A percentile compares a stretch with the other conserved stretches of the same genome.
Evolutionary conservation across 2,797 vertebrate species (phyloP).

Genomic region (Lagodon rhomboides): DNA sequence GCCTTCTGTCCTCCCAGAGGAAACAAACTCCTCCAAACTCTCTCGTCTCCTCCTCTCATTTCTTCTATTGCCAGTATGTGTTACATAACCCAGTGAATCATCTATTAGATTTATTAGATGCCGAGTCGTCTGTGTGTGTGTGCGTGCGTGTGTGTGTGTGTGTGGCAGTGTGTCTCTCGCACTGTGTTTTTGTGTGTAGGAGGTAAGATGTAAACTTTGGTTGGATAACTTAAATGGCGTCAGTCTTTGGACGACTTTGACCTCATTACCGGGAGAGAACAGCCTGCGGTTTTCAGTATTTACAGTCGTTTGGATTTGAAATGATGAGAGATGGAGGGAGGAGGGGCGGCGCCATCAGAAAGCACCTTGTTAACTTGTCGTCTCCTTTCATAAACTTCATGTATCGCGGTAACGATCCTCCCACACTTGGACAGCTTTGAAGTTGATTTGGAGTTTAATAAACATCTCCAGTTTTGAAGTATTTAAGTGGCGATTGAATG

Average conservation of each 20-base stretch:
- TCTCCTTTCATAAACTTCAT: slow-evolving; percentile 14
- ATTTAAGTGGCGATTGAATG: background rate
- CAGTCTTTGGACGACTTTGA: slow-evolving; percentile 41
- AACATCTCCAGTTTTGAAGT: background rate
- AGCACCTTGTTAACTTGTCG: background rate
- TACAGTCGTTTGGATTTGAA: slow-evolving; percentile 1
- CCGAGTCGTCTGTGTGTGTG: slow-evolving; percentile 24
- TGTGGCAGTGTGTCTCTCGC: slow-evolving; percentile 11
- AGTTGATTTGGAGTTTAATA: background rate
- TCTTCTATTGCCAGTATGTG: slow-evolving; percentile 53
- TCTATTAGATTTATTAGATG: slow-evolving; percentile 65
- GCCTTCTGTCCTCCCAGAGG: slow-evolving; percentile 38
- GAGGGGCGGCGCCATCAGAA: background rate
- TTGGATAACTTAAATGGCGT: slow-evolving; percentile 41
- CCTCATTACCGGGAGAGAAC: slow-evolving; percentile 29
- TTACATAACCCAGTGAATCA: slow-evolving; percentile 76
- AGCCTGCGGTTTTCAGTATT: slow-evolving; percentile 2
- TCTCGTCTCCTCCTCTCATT: slow-evolving; percentile 36
- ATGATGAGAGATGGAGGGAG: background rate
- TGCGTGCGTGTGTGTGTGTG: slow-evolving; percentile 25
- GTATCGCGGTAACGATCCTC: background rate
- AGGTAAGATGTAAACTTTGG: slow-evolving; percentile 54
- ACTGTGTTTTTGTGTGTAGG: slow-evolving; percentile 41
- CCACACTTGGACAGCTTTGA: background rate
- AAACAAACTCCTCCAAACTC: slow-evolving; percentile 44